phyloP scores from a whole-genome alignment of 1,140 invertebrate genomes.

The Camponotus vicinus region DNA sequence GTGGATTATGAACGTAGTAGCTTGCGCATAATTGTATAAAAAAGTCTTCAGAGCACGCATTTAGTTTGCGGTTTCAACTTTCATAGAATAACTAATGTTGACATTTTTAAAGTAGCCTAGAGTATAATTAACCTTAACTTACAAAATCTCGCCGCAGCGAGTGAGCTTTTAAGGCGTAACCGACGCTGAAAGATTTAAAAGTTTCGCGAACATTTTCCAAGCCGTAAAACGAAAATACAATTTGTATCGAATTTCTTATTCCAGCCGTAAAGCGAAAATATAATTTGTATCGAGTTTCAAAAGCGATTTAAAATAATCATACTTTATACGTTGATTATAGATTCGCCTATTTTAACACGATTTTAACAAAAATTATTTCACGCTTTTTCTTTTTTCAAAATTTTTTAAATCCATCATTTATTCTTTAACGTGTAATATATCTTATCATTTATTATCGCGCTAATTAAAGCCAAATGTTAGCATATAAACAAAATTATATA shows the following conservation, averaged over 20 bases:
- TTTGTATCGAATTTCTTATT: conserved; percentile 33
- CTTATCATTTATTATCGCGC: background rate
- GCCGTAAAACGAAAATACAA: conserved; percentile 41
- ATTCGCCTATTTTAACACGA: background rate
- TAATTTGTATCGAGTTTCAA: conserved; percentile 53
- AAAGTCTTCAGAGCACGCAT: conserved; percentile 28
- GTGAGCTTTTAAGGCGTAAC: conserved; percentile 58
- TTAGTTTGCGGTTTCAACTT: conserved; percentile 43
- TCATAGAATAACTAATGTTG: conserved; percentile 49
- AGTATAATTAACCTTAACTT: conserved; percentile 61
- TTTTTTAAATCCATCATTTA: conserved; percentile 20
- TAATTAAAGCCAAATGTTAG: conserved; percentile 10
- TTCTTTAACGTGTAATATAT: conserved; percentile 3
- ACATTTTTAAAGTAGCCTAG: conserved; percentile 51
- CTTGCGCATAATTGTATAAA: conserved; percentile 50
- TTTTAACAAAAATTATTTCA: background rate
- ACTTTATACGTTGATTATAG: conserved; percentile 11
- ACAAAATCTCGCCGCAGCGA: conserved; percentile 50
- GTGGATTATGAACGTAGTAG: conserved; percentile 20
- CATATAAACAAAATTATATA: background rate
- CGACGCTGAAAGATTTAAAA: conserved; percentile 56
- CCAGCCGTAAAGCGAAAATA: conserved; percentile 35
- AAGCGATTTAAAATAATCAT: conserved; percentile 42
- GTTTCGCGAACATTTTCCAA: conserved; percentile 45
- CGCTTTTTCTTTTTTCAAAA: background rate